These are phyloP conservation scores for Papilio protenor DNA, from an alignment of 2,888 invertebrate genomes.

Conservation along the genomic window DNA sequence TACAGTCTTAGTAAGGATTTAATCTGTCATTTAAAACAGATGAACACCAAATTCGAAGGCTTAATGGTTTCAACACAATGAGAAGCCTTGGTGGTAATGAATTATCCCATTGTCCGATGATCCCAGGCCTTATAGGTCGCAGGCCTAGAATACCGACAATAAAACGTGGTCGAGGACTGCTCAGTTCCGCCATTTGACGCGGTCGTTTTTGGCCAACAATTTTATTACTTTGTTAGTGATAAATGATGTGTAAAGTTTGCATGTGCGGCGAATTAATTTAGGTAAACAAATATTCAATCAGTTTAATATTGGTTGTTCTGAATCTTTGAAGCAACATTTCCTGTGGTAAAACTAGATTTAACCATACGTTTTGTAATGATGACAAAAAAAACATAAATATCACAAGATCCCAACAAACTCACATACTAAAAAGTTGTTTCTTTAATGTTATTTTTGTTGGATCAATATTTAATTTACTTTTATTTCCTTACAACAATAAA, in stretches of 20 bases:
- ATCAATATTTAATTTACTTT: too few species aligned
- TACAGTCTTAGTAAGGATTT: constrained; percentile 18
- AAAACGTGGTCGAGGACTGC: constrained; percentile 53
- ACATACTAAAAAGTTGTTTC: too few species aligned
- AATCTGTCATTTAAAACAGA: constrained; percentile 27
- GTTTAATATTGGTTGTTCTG: neutral
- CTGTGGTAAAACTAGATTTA: too few species aligned
- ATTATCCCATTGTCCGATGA: constrained; percentile 74
- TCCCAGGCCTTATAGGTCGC: constrained; percentile 71
- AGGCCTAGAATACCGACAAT: constrained; percentile 59
- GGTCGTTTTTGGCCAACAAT: constrained; percentile 54
- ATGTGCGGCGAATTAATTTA: neutral
- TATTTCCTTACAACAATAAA: too few species aligned
- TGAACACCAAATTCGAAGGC: constrained; percentile 41
- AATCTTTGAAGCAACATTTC: neutral
- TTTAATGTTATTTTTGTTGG: too few species aligned
- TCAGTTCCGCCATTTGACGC: constrained; percentile 62
- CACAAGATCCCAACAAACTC: too few species aligned
- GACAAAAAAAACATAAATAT: too few species aligned
- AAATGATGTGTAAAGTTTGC: constrained; percentile 43
- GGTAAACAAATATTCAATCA: neutral
- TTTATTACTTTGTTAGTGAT: constrained; percentile 51
- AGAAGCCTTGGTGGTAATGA: constrained; percentile 69
- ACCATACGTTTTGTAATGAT: too few species aligned
- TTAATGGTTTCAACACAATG: constrained; percentile 65